A percentile compares a stretch with the other conserved stretches of the same genome.
These are phyloP conservation scores for Adoxophyes honmai DNA, from an alignment of 1,140 invertebrate species.

Conservation along the genomic window DNA sequence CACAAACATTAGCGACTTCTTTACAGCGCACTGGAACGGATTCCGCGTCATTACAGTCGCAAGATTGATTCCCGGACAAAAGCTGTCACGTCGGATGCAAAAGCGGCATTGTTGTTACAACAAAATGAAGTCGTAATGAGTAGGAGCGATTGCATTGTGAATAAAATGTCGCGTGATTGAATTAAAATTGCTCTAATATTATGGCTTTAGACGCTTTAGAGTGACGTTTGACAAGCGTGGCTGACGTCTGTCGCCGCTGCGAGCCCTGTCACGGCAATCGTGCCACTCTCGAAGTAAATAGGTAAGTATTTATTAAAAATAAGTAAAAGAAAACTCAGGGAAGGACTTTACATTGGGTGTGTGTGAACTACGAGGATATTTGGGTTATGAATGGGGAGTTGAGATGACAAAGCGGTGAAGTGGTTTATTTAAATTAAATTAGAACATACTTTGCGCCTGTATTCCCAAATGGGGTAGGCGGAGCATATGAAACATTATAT, in stretches of 20 bases:
- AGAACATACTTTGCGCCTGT: too few relatives aligned
- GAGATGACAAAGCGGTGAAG: too few relatives aligned
- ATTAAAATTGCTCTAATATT: conserved; percentile 68
- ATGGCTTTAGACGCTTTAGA: conserved; percentile 52
- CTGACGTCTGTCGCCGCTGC: conserved; percentile 46
- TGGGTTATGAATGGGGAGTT: too few relatives aligned
- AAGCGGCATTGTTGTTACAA: conserved; percentile 67
- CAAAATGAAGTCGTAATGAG: conserved; percentile 75
- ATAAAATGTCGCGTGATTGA: conserved; percentile 61
- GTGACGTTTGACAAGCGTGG: conserved; percentile 65
- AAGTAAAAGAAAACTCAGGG: too few relatives aligned
- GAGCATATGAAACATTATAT: too few relatives aligned
- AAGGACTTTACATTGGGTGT: too few relatives aligned
- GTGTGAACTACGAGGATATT: too few relatives aligned
- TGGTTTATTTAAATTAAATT: too few relatives aligned
- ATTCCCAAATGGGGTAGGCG: too few relatives aligned
- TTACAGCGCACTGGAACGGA: conserved; percentile 64
- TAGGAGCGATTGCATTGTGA: conserved; percentile 39
- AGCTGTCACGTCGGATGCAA: conserved; percentile 66
- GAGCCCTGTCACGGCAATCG: background rate
- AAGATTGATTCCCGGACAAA: conserved; percentile 70
- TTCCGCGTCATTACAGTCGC: conserved; percentile 63
- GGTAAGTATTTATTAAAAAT: too few relatives aligned
- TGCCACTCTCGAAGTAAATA: too few relatives aligned
- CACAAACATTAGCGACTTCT: conserved; percentile 59